Evolutionary conservation across 2,113 vertebrate genomes (phyloP), one percentile per base, ranked within the genome.

Genomic region (Saimiri boliviensis): DNA sequence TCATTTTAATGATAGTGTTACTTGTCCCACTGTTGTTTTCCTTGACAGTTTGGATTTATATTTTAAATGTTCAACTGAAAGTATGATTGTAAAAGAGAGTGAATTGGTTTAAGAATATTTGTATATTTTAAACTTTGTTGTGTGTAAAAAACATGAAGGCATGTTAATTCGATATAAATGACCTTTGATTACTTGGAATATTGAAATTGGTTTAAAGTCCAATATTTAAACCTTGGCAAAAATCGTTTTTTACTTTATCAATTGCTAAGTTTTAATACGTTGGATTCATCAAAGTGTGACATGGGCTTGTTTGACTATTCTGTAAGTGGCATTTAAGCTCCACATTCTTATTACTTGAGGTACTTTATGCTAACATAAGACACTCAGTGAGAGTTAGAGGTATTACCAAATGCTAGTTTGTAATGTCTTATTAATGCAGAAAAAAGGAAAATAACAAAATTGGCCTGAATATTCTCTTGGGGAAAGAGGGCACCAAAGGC

Each of bases 401-500:
- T 80, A 23, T 94, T 74, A 83, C 86, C 93, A 54, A 87, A 87
- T 93, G 95, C 79, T 96, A 86, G 74, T 95, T 93, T 85, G 79
- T 93, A 88, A 58, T 93, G 30, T 91, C 91, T 97, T 96, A 76
- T 35, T 70, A 89, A 91, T 89, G 49, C 68, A 80, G 89, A 68
- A 88, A 47, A 49, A 92, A 89, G 27, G 13, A 68, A 42, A 30
- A 3, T 77, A 54, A n/a, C 30, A 93, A 84, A 96, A 87, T 63
- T 95, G 96, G 97, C 98, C 97, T 97, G 98, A 98, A 98, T 98
- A 97, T 98, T 98, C 97, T 98, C 97, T 98, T 98, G 95, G 95
- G 97, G 96, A 80, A 95, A 74, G 89, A 89, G 58, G 84, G 47
- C 74, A 66, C 70, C 95, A 77, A 93, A 82, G 87, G 82, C 80